Evolutionary conservation across 2,888 invertebrate species (phyloP), one percentile per base, ranked within the genome.

Genomic region (Agrochola macilenta): DNA sequence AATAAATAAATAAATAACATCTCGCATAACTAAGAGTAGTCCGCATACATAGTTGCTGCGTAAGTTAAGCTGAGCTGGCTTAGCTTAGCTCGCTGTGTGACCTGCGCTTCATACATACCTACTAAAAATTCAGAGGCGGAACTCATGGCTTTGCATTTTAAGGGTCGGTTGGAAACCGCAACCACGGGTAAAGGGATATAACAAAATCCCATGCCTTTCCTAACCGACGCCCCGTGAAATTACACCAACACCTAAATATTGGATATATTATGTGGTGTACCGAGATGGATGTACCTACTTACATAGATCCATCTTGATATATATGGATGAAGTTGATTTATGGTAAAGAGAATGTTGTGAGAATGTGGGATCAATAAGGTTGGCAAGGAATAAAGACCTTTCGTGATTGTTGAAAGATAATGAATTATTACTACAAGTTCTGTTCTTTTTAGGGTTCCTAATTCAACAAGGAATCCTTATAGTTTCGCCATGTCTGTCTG

Each of bases 201-300:
- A 76, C 43, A 35, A 78, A 80, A 83, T 74, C 79, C 88, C 80
- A 81, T 82, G 66, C 78, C 46, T 60, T 46, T 20, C 30, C 20
- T 78, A 72, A 64, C 69, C 79, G n/a, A 20, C 63, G 69, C 78
- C 49, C 84, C 87, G 88, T 88, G 88, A 88, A 88, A 88, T 88
- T 87, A 86, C 76, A 83, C 71, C 69, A 82, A 76, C 81, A 81
- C 78, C 61, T 75, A 68, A 78, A 86, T 85, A 86, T 78, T 76
- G 75, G 77, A 79, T 72, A 61, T 52, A 74, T 65, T 43, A 57
- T 61, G 49, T 57, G 52, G 54, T 26, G 30, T 39, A 39, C 46
- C 14, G 30, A 77, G n/a, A 63, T 65, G 30, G 49, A 52, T 43
- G 52, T 54, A 26, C 14, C n/a, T 49, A n/a, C 17, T 43, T 43